phyloP scores from a whole-genome alignment of 2,113 vertebrate genomes.

The Paramisgurnus dabryanus region DNA sequence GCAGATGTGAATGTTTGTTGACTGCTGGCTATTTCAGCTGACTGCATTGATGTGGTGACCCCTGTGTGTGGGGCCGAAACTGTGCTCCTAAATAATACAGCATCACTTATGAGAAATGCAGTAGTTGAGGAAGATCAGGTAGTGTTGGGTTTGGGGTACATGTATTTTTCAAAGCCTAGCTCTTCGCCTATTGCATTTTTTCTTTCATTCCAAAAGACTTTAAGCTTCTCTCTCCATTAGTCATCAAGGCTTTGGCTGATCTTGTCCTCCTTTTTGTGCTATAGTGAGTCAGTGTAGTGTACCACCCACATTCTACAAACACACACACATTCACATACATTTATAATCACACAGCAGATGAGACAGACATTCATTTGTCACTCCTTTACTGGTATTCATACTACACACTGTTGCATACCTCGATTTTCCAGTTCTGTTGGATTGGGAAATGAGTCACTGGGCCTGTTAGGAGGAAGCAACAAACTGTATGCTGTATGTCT shows the following conservation, averaged over 20 bases:
- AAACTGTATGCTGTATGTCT: background rate
- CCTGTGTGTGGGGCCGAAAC: slow-evolving; percentile 26
- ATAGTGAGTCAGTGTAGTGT: slow-evolving; percentile 34
- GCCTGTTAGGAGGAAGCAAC: background rate
- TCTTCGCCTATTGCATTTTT: slow-evolving; percentile 22
- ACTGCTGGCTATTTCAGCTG: slow-evolving; percentile 43
- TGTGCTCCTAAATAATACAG: slow-evolving; percentile 56
- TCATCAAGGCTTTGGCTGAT: slow-evolving; percentile 39
- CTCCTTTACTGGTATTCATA: background rate
- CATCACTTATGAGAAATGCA: slow-evolving; percentile 43
- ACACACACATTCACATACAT: background rate
- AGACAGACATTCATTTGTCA: background rate
- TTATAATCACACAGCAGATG: background rate
- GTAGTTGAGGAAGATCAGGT: slow-evolving; percentile 24
- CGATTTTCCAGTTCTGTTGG: slow-evolving; percentile 25
- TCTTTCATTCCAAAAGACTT: slow-evolving; percentile 20
- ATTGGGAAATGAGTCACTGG: background rate
- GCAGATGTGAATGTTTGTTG: slow-evolving; percentile 17
- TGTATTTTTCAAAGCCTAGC: slow-evolving; percentile 48
- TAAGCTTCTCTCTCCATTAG: slow-evolving; percentile 41
- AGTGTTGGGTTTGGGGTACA: slow-evolving; percentile 30
- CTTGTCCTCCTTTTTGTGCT: slow-evolving; percentile 8
- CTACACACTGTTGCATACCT: background rate
- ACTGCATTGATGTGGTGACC: slow-evolving; percentile 28
- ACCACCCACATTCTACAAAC: slow-evolving; percentile 7